Percentiles rank a stretch among this genome's conserved stretches.
Evolutionary conservation across 2,888 invertebrate genomes (phyloP).

Genomic region (Leucoma salicis): DNA sequence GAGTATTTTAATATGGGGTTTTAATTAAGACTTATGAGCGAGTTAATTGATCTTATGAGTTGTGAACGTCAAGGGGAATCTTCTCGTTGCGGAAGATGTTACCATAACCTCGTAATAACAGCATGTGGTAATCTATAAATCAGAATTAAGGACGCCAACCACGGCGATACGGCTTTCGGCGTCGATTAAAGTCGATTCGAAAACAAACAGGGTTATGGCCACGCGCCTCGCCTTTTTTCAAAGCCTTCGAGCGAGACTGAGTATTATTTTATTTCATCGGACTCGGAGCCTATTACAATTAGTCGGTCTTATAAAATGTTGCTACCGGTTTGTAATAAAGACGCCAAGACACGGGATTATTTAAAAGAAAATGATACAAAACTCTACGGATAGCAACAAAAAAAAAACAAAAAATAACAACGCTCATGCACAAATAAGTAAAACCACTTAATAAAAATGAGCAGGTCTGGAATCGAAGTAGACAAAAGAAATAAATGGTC

Average conservation of each 20-base stretch:
- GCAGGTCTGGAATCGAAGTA: slow-evolving; percentile 35
- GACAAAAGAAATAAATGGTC: slow-evolving; percentile 36
- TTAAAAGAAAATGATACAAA: too few species aligned
- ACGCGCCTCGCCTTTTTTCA: slow-evolving; percentile 50
- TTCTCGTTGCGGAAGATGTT: slow-evolving; percentile 53
- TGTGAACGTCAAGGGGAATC: slow-evolving; percentile 63
- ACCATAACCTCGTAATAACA: slow-evolving; percentile 68
- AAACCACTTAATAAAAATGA: slow-evolving; percentile 32
- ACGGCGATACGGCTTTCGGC: slow-evolving; percentile 62
- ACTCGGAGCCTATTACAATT: slow-evolving; percentile 55
- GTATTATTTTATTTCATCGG: slow-evolving; percentile 56
- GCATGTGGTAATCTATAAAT: slow-evolving; percentile 71
- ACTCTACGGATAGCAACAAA: slow-evolving; percentile 19
- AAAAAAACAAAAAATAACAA: slow-evolving; percentile 52
- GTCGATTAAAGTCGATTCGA: slow-evolving; percentile 65
- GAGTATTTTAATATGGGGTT: slow-evolving; percentile 45
- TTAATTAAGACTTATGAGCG: slow-evolving; percentile 61
- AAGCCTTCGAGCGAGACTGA: slow-evolving; percentile 49
- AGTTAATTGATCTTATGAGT: slow-evolving; percentile 75
- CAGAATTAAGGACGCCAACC: slow-evolving; percentile 71
- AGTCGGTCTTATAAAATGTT: slow-evolving; percentile 47
- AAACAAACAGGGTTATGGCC: slow-evolving; percentile 69
- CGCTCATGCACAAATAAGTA: slow-evolving; percentile 13
- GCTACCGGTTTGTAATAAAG: slow-evolving; percentile 60
- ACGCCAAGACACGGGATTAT: slow-evolving; percentile 23